Evolutionary conservation across 2,888 invertebrate species (phyloP).

Genomic region (Rambutsinella grinnellia): DNA sequence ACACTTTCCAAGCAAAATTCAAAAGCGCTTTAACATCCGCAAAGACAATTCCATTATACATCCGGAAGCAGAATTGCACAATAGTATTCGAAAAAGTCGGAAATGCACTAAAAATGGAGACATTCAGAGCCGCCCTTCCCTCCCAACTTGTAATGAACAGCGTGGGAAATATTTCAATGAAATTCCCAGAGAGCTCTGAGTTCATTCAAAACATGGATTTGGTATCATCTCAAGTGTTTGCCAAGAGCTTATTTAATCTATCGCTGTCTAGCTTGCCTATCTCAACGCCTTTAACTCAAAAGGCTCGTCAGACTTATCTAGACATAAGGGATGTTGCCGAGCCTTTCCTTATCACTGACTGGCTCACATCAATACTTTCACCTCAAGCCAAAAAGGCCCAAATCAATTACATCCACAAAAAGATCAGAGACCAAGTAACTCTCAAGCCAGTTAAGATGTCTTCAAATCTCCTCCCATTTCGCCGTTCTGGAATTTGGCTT

Average conservation of each 20-base stretch:
- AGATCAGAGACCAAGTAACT: background rate
- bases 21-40: background rate
- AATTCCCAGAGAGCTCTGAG: constrained; percentile 14
- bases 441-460: background rate
- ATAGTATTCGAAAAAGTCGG: background rate
- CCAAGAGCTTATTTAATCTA: background rate
- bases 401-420: background rate
- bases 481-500: constrained; percentile 14
- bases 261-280: background rate
- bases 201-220: background rate
- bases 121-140: constrained; percentile 19
- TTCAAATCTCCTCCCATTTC: background rate
- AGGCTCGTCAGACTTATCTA: background rate
- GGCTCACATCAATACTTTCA: constrained; percentile 1
- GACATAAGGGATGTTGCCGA: constrained; percentile 15
- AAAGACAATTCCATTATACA: constrained; percentile 13
- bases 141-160: constrained; percentile 16
- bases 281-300: background rate
- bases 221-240: background rate
- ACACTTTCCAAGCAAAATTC: too few species aligned
- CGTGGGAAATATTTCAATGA: background rate
- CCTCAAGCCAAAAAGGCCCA: background rate
- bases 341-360: constrained; percentile 15
- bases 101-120: background rate
- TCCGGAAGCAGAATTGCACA: constrained; percentile 21